Percentiles rank a stretch among this genome's conserved stretches.
Conservation (phyloP, 2,888 invertebrate species). For the Tinea pellionella region DNA sequence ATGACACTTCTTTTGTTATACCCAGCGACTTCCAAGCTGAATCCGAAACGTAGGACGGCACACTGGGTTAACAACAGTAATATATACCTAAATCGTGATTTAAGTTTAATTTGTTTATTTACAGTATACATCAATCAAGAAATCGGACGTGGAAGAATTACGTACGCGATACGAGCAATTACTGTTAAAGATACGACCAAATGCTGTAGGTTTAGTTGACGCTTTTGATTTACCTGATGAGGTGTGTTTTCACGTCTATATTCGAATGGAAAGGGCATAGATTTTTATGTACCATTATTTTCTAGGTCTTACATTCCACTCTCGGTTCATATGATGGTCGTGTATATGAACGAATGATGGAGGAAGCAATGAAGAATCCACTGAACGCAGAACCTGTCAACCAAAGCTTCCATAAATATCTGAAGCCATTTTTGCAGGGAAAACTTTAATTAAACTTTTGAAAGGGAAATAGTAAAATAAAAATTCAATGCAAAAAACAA, state of each 20-base stretch:
- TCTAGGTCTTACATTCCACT: constrained; percentile 73
- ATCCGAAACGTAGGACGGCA: too few species aligned
- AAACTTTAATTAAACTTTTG: constrained; percentile 60
- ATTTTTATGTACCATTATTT: neutral
- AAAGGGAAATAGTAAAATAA: neutral
- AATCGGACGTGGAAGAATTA: constrained; percentile 60
- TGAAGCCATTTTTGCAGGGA: constrained; percentile 83
- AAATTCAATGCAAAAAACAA: too few species aligned
- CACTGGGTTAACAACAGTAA: too few species aligned
- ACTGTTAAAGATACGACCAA: constrained; percentile 79
- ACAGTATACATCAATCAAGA: constrained; percentile 73
- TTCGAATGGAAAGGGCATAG: neutral
- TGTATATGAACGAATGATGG: constrained; percentile 83
- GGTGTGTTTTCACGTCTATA: constrained; percentile 34
- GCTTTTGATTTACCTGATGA: constrained; percentile 87
- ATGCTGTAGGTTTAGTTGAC: constrained; percentile 91
- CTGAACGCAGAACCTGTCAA: constrained; percentile 84
- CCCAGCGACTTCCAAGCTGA: too few species aligned
- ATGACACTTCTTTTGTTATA: too few species aligned
- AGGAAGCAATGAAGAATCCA: constrained; percentile 83
- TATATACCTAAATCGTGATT: too few species aligned
- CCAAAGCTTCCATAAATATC: constrained; percentile 76
- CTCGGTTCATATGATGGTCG: constrained; percentile 86
- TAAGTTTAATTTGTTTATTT: constrained; percentile 19
- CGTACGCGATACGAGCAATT: constrained; percentile 77